Conservation (phyloP, 2,113 vertebrate species). For the Rafetus swinhoei region DNA sequence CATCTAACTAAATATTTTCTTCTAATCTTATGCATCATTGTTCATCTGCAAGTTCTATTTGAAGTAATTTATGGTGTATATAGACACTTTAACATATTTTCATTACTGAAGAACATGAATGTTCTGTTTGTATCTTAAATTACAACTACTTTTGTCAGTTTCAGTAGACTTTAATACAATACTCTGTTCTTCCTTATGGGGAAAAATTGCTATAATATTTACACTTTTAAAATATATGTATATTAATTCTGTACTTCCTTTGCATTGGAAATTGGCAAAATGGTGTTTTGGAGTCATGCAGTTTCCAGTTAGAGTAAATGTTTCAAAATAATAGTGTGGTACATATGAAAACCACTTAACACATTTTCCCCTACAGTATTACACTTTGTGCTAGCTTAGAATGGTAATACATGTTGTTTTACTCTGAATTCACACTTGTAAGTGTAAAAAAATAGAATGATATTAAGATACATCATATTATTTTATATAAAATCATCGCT, state of each 20-base stretch:
- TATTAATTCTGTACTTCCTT: neutral
- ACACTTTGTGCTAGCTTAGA: neutral
- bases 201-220: neutral
- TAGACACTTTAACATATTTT: neutral
- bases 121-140: neutral
- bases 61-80: neutral
- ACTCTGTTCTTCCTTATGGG: neutral
- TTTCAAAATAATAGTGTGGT: neutral
- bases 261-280: neutral
- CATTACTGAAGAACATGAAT: accelerated
- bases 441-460: neutral
- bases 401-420: neutral
- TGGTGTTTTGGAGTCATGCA: neutral
- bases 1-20: neutral
- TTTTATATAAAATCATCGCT: neutral
- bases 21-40: neutral
- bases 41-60: neutral
- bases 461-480: neutral
- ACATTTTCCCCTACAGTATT: neutral
- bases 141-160: neutral
- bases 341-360: neutral
- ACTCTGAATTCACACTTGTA: neutral
- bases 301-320: neutral
- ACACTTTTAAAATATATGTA: neutral
- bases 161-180: neutral